Base-by-base conservation (phyloP, 2,888 invertebrate species). In the Euspilapteryx auroguttella region DNA sequence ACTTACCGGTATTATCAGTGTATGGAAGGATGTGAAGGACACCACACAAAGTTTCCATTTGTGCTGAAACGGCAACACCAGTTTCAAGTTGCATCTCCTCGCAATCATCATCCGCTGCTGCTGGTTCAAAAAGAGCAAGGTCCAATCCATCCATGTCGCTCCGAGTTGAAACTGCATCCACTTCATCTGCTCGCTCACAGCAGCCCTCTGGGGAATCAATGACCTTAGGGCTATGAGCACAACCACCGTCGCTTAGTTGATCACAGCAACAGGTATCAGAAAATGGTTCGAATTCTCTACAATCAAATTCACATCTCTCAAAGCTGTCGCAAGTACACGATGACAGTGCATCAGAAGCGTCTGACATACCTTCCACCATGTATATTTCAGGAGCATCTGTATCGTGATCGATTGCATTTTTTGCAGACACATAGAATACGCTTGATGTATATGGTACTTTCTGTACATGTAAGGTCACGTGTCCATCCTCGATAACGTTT, bases 81-180 rank as follows among this genome's bases (percentile, higher is more conserved):
- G n/a, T n/a, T n/a, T n/a, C n/a, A n/a, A n/a, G n/a, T n/a, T n/a
- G n/a, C n/a, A n/a, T n/a, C 30, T 49, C 53, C 30, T 41, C 49
- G 28, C 44, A 49, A 31, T 48, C 52, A 14, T 41, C 40, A 32
- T 65, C 68, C 29, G 44, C 44, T 45, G 57, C 63, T 27, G 81
- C 81, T 27, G 82, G 82, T 51, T 84, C 84, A 53, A 84, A 84
- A 40, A 84, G 58, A 35, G 82, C 73, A 47, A 84, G 64, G 59
- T 84, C 84, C 40, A 84, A 65, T 36, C 83, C 83, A 39, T 83
- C 83, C 80, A 84, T 80, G 55, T 84, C 83, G 52, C 77, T 77
- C 17, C 75, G 54, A 25, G 71, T 57, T 28, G 78, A 68, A 13
- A 56, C 55, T 27, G 59, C 61, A 39, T 77, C 77, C 27, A 66